Conservation (phyloP, 2,797 vertebrate species). For the Chromis chromis region DNA sequence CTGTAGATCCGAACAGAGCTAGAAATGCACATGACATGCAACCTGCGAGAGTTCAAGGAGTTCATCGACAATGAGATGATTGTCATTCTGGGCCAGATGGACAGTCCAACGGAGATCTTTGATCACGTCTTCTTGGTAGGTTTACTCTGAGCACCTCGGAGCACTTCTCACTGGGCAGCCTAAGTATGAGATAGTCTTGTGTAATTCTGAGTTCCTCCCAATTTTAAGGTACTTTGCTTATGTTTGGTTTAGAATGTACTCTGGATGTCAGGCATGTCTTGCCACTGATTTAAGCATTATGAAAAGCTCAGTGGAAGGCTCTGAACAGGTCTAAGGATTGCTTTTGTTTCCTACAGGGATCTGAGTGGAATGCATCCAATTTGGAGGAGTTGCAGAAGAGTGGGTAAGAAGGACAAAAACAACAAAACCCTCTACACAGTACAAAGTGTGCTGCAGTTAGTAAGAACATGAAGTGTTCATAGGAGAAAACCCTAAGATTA, state of each 20-base stretch:
- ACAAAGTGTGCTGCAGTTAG: conserved; percentile 4
- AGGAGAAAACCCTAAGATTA: neutral
- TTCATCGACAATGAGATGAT: conserved; percentile 99
- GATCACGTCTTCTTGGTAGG: conserved; percentile 96
- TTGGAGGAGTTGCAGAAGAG: conserved; percentile 96
- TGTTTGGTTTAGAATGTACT: conserved; percentile 49
- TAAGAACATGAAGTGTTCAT: conserved; percentile 3
- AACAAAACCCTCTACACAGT: conserved; percentile 5
- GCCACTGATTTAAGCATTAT: conserved; percentile 57
- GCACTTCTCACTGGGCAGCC: too few species aligned
- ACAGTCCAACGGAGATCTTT: conserved; percentile 97
- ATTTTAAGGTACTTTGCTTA: conserved; percentile 51
- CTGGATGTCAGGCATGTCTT: conserved; percentile 31
- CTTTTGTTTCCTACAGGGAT: conserved; percentile 88
- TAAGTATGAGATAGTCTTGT: conserved; percentile 14
- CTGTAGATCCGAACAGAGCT: conserved; percentile 93
- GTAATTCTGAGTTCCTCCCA: conserved; percentile 18
- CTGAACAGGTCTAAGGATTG: conserved; percentile 63
- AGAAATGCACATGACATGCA: conserved; percentile 99
- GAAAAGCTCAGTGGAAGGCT: conserved; percentile 52
- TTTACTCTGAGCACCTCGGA: conserved; percentile 2
- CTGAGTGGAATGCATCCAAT: conserved; percentile 98
- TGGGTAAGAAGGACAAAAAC: conserved; percentile 85
- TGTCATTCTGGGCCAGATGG: conserved; percentile 98
- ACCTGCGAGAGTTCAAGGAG: conserved; percentile 96